These are phyloP conservation scores for Urocitellus parryii DNA, from an alignment of 2,113 vertebrate genomes.

Conservation along the genomic window DNA sequence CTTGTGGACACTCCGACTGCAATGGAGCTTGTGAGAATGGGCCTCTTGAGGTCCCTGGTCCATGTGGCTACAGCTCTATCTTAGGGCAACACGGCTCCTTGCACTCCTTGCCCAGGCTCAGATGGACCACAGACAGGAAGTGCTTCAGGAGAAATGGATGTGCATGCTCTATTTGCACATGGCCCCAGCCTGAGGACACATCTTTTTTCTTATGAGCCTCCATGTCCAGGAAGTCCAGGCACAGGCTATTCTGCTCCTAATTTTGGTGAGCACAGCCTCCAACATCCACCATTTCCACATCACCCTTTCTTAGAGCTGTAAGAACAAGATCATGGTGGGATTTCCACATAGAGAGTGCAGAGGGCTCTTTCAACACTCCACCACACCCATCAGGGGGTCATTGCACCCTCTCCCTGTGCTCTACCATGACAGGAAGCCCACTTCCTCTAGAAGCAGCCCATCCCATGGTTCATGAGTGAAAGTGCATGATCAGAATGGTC, in stretches of 20 bases:
- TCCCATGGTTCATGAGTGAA: not conserved
- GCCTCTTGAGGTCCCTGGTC: fast-evolving
- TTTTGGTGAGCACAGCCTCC: not conserved
- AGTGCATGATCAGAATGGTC: not conserved
- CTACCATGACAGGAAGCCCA: not conserved
- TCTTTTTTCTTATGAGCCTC: not conserved
- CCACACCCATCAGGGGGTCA: not conserved
- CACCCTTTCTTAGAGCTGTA: not conserved
- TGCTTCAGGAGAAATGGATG: not conserved
- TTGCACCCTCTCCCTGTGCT: not conserved
- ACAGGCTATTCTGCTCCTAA: not conserved
- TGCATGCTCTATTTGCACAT: not conserved
- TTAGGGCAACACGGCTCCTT: not conserved
- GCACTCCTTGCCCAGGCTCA: not conserved
- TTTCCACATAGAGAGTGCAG: not conserved
- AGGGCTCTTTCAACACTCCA: not conserved
- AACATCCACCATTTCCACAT: not conserved
- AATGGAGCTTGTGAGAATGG: not conserved
- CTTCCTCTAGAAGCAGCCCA: not conserved
- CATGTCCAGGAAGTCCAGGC: not conserved
- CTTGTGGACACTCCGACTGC: not conserved
- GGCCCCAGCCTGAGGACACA: not conserved
- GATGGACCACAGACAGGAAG: not conserved
- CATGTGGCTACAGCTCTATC: not conserved
- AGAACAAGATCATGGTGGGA: not conserved